Evolutionary conservation across 2,888 invertebrate genomes (phyloP).

Genomic region (Monochamus alternatus): DNA sequence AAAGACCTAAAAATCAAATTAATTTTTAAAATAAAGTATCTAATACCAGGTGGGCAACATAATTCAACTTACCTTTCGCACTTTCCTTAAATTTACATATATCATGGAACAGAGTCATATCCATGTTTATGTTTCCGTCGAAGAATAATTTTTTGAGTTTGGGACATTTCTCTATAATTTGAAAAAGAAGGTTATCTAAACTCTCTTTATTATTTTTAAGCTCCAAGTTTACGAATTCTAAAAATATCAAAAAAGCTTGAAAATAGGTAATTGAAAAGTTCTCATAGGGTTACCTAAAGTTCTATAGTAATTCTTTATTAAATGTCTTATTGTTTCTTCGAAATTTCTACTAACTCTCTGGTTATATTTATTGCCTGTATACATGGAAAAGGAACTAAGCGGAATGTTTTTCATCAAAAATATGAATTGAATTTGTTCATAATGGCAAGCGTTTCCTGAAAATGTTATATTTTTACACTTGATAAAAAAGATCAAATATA

Average conservation of each 20-base stretch:
- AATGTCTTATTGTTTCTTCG: conserved; percentile 67
- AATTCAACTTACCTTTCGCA: conserved; percentile 40
- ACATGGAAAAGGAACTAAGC: conserved; percentile 69
- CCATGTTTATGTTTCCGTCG: conserved; percentile 70
- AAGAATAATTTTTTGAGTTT: conserved; percentile 69
- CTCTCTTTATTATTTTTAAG: conserved; percentile 70
- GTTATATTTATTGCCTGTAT: conserved; percentile 70
- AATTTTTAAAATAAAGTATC: neutral
- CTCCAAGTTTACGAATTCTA: conserved; percentile 70
- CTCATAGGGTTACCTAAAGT: conserved; percentile 67
- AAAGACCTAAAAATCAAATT: conserved; percentile 40
- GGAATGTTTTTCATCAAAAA: conserved; percentile 71
- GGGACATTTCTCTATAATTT: conserved; percentile 67
- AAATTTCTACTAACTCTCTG: conserved; percentile 71
- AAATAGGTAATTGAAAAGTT: too few species aligned
- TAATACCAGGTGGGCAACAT: neutral
- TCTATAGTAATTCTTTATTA: conserved; percentile 68
- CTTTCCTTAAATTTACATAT: conserved; percentile 43
- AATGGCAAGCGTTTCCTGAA: conserved; percentile 68
- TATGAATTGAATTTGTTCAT: conserved; percentile 69
- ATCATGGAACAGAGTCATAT: conserved; percentile 68
- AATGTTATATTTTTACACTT: conserved; percentile 28
- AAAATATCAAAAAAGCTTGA: conserved; percentile 28
- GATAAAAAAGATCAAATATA: neutral
- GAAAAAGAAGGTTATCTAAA: conserved; percentile 70